Evolutionary conservation across 2,888 invertebrate genomes (phyloP).

Genomic region (Eustalomyia histrio): DNA sequence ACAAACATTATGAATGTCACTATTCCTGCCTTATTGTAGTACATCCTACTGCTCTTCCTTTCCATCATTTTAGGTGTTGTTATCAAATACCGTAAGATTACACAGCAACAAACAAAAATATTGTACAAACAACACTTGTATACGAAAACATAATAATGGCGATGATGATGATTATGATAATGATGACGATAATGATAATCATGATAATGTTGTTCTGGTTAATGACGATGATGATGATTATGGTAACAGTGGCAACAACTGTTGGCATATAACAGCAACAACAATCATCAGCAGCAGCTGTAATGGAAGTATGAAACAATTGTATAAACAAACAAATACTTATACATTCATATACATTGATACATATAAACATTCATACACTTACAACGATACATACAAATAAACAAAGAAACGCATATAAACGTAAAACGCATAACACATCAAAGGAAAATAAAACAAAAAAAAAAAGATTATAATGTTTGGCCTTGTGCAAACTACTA

Average conservation of each 20-base stretch:
- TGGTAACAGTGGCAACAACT: conserved; percentile 5
- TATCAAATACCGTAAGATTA: conserved; percentile 55
- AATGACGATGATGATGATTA: conserved; percentile 1
- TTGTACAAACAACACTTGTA: conserved; percentile 44
- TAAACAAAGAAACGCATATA: conserved; percentile 38
- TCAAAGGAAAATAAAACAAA: conserved; percentile 33
- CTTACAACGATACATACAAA: conserved; percentile 8
- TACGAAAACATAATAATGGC: conserved; percentile 22
- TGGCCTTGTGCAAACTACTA: conserved; percentile 60
- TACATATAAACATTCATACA: conserved; percentile 1
- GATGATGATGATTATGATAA: background rate
- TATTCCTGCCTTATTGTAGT: conserved; percentile 30
- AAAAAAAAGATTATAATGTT: conserved; percentile 59
- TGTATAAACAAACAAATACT: conserved; percentile 22
- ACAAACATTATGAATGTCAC: background rate
- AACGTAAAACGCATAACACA: conserved; percentile 23
- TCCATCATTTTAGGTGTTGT: conserved; percentile 55
- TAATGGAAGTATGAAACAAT: conserved; percentile 25
- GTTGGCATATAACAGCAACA: background rate
- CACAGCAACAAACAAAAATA: conserved; percentile 48
- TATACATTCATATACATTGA: background rate
- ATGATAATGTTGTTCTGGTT: background rate
- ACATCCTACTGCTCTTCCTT: conserved; percentile 23
- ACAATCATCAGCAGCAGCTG: conserved; percentile 15
- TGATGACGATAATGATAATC: background rate